A percentile compares a stretch with the other conserved stretches of the same genome.
phyloP scores from a whole-genome alignment of 2,113 vertebrate species.

The Xyliphius kryptos region DNA sequence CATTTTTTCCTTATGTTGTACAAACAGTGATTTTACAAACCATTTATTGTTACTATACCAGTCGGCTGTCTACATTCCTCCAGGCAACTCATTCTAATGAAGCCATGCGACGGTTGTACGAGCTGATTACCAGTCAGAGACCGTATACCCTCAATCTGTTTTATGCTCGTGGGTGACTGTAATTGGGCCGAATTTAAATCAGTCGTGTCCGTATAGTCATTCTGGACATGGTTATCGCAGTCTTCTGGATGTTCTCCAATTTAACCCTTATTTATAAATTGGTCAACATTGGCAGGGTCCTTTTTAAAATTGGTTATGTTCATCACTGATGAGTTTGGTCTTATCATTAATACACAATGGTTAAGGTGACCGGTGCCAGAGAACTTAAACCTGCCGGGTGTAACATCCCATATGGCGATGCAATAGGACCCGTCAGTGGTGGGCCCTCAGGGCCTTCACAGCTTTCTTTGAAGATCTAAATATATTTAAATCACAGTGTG shows the following conservation, averaged over 20 bases:
- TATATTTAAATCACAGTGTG: too few relatives aligned
- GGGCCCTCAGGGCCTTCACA: too few relatives aligned
- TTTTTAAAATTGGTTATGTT: too few relatives aligned
- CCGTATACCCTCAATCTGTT: background rate
- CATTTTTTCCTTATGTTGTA: too few relatives aligned
- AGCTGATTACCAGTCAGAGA: conserved; percentile 3
- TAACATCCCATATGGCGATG: too few relatives aligned
- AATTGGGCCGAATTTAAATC: conserved; percentile 16
- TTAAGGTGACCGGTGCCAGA: too few relatives aligned
- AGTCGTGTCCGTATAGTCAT: conserved; percentile 1
- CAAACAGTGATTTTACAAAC: background rate
- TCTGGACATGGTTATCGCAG: background rate
- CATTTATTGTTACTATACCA: background rate
- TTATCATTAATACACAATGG: too few relatives aligned
- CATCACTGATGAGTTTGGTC: too few relatives aligned
- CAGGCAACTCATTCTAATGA: background rate
- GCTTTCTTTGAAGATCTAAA: too few relatives aligned
- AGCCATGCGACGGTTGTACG: background rate
- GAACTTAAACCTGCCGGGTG: too few relatives aligned
- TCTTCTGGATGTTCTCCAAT: background rate
- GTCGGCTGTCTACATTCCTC: conserved; percentile 3
- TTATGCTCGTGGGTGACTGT: conserved; percentile 2
- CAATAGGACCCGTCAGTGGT: too few relatives aligned
- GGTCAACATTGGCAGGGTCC: too few relatives aligned
- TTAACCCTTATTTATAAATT: background rate